Base-by-base conservation (phyloP, 2,888 invertebrate genomes). In the Dorcus parallelipipedus region DNA sequence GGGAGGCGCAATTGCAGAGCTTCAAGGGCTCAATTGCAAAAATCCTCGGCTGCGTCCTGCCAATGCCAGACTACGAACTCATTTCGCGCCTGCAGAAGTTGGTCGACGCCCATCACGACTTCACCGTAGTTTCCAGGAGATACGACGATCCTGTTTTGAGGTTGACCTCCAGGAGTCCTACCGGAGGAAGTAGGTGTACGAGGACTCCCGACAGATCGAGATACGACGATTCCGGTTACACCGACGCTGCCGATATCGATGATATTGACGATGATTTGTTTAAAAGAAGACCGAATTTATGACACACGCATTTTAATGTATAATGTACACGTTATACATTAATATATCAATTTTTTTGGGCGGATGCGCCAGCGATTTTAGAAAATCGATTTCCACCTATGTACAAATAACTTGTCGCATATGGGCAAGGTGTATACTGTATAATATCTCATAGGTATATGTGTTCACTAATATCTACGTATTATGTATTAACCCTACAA, bases 81-180 rank as follows among this genome's bases (percentile, higher is more conserved):
- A 81, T 86, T 60, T 79, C 82, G 20, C 79, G 91, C 0, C 81
- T 93, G 26, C 92, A 93, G 76, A 92, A 92, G 75, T 79, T 93
- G 66, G 90, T 92, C 52, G 89, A 91, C 66, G 93, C 93, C 0
- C 92, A 93, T 76, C 89, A 92, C 69, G 93, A 93, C 79, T 93
- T 93, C 74, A 91, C 93, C 0, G 78, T 91, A 68, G 86, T 93
- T 3, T 93, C 93, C 3, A 83, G 91, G 5, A 84, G 92, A 67
- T 88, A 86, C 70, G 87, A 88, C 65, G 84, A 83, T 68, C 83
- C 83, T 1, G 77, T 82, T 48, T 73, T 82, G 56, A 73, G 78
- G 58, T 73, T 79, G 66, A 80, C 81, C 1, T 79, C 81, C 1
- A 76, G 82, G 79, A 87, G 68, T 83, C 87, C 69, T 78, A 87